Percentiles rank a stretch among this genome's conserved stretches.
Evolutionary conservation across 1,140 invertebrate genomes (phyloP).

Genomic region (Musca domestica): DNA sequence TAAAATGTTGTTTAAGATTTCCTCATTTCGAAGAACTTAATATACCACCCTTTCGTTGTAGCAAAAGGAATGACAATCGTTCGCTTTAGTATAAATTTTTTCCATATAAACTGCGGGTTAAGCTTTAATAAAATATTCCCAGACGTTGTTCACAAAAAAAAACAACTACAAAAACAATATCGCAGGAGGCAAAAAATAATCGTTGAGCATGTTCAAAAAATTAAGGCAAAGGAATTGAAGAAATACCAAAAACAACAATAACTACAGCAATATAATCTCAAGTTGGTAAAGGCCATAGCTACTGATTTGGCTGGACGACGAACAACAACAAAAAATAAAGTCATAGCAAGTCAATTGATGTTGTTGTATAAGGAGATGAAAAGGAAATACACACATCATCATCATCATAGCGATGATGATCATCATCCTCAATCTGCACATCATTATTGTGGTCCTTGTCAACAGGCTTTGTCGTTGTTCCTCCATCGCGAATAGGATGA

Average conservation of each 20-base stretch:
- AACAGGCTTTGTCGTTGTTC: too few species aligned
- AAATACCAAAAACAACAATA: background rate
- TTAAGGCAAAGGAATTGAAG: background rate
- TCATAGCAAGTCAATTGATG: slow-evolving; percentile 1
- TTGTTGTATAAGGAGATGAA: background rate
- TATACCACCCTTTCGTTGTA: too few species aligned
- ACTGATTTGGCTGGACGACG: background rate
- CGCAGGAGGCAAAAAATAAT: too few species aligned
- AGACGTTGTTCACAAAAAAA: background rate
- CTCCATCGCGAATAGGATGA: too few species aligned
- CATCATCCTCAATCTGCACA: too few species aligned
- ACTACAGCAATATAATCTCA: slow-evolving; percentile 5
- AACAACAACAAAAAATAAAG: background rate
- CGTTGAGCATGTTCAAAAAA: too few species aligned
- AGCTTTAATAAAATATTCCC: slow-evolving; percentile 17
- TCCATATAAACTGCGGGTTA: background rate
- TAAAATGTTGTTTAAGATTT: too few species aligned
- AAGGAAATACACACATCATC: background rate
- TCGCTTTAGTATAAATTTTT: background rate
- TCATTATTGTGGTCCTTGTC: too few species aligned
- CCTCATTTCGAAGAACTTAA: too few species aligned
- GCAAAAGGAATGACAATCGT: too few species aligned
- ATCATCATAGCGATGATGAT: too few species aligned
- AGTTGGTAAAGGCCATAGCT: slow-evolving; percentile 14
- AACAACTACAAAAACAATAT: too few species aligned